These are phyloP conservation scores for Pangasius macronema DNA, from an alignment of 2,797 vertebrate genomes.

Conservation along the genomic window DNA sequence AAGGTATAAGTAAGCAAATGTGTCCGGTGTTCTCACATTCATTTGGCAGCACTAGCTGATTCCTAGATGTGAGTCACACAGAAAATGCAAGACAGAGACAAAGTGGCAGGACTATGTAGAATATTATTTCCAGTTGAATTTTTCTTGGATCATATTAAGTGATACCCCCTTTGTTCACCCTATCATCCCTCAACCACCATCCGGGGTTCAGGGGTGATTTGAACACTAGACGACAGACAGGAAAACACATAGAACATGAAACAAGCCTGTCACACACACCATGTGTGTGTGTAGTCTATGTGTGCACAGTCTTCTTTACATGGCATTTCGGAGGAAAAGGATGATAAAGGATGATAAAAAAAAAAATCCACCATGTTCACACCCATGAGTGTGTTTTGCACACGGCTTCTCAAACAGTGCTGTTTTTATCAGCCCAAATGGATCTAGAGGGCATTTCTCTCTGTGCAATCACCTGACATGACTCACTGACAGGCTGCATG, in stretches of 20 bases:
- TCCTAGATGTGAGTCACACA: neutral
- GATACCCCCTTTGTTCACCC: neutral
- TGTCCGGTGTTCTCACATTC: neutral
- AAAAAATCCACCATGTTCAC: neutral
- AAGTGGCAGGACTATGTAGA: neutral
- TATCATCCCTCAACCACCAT: neutral
- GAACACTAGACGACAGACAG: no score
- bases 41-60: neutral
- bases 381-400: neutral
- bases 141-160: neutral
- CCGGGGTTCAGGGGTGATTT: no score
- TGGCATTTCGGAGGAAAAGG: neutral
- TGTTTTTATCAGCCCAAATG: neutral
- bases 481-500: neutral
- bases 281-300: neutral
- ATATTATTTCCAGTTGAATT: neutral
- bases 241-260: no score
- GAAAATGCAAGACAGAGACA: neutral
- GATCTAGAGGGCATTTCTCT: neutral
- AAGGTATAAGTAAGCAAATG: neutral
- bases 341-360: neutral
- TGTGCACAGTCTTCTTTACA: neutral
- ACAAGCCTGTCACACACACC: no score
- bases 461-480: neutral
- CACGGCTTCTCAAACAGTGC: neutral